Conservation (phyloP, 1,140 invertebrate species). For the Pseudoatta argentina region DNA sequence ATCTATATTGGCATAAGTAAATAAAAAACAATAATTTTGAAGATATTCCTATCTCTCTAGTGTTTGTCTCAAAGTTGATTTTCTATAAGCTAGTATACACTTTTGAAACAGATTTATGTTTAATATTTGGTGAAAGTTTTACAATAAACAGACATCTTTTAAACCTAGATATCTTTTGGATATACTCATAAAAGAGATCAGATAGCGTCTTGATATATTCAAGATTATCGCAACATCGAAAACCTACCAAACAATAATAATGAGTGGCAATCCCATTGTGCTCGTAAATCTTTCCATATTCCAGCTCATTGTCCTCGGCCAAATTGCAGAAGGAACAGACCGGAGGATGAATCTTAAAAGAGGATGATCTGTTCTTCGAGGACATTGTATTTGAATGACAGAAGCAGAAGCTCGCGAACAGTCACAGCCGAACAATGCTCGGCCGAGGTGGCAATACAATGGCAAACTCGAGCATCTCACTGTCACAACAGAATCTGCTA, state of each 20-base stretch:
- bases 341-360: neutral
- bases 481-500: neutral
- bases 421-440: neutral
- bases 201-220: neutral
- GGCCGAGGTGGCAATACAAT: too few relatives aligned
- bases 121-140: too few relatives aligned
- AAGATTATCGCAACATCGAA: neutral
- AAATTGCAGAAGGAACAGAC: conserved; percentile 86
- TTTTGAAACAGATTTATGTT: too few relatives aligned
- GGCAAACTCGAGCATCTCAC: neutral
- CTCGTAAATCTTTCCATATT: conserved; percentile 86
- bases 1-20: too few relatives aligned
- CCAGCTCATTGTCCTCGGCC: conserved; percentile 84
- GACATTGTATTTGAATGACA: conserved; percentile 31
- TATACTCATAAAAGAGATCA: too few relatives aligned
- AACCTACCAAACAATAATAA: conserved; percentile 87
- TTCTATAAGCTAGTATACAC: too few relatives aligned
- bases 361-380: neutral
- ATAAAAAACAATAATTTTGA: neutral
- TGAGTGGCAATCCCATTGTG: conserved; percentile 85
- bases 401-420: neutral
- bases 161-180: too few relatives aligned
- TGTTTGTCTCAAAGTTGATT: neutral
- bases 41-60: neutral
- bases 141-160: too few relatives aligned